Base-by-base conservation (phyloP, 1,140 invertebrate genomes). In the Xylocopa sonorina region DNA sequence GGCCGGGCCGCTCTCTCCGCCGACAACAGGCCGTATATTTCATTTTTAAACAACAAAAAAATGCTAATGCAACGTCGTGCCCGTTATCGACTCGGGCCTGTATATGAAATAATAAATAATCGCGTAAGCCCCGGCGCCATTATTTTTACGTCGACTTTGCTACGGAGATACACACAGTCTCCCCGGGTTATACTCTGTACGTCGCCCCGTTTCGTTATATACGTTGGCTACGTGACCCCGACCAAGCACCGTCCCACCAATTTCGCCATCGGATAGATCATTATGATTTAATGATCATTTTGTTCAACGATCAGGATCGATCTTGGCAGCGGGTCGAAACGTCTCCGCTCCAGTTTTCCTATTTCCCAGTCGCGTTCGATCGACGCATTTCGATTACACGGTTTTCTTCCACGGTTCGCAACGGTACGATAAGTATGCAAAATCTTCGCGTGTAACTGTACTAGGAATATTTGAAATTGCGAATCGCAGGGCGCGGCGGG, bases 31-130 rank as follows among this genome's bases (percentile, higher is more conserved):
- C 60, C 86, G 85, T 90, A 92, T 92, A 92, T 92, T 92, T 92
- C 91, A 92, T 92, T 92, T 92, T 92, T 92, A 92, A 92, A 92
- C 91, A 92, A 92, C 91, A 92, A 92, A 92, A 92, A 92, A 91
- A 92, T 92, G 90, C 90, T 92, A 92, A 92, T 92, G 89, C 87
- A 84, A 80, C 83, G 80, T 55, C 73, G 85, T 78, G 75, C 82
- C 84, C 89, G 88, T 90, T 91, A 92, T 92, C 90, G 91, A 90
- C 89, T 90, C 84, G 85, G 63, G 77, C 79, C 89, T 90, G 89
- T 90, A 89, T 90, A 90, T 91, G 90, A 92, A 91, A 92, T 91
- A 91, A 92, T 91, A 92, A 92, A 92, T 92, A 92, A 92, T 89
- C 89, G 88, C 78, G 85, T 89, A 90, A 91, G 88, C 88, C 86